Base-by-base conservation (phyloP, 2,888 invertebrate genomes). In the Drosophila trichaetosa region DNA sequence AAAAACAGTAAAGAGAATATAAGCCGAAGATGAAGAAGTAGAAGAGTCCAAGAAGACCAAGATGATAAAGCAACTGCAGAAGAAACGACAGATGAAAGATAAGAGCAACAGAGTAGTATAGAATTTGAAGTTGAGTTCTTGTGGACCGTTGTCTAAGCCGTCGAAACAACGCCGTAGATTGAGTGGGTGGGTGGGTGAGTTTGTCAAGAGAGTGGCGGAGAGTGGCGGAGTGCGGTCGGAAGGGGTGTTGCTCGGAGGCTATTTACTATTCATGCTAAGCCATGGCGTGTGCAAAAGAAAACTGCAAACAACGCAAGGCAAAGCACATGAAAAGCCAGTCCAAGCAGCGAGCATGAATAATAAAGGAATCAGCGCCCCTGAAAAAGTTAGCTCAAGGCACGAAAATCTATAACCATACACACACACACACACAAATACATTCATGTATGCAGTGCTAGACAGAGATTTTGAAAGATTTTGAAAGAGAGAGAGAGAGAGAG, bases 221-320 rank as follows among this genome's bases (percentile, higher is more conserved):
- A n/a, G 6, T 33, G 16, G 46, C 24, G 29, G 42, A 21, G 10
- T 34, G 27, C n/a, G 53, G 54, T 13, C 18, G 8, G 24, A 46
- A 46, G 8, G 24, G 34, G 24, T 38, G 38, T 38, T 42, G 42
- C 42, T n/a, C 42, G 11, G 60, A 51, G 71, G 68, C 74, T 86
- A 89, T 86, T 86, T 82, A 79, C 85, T 87, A 86, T 86, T 86
- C 85, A 86, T 86, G 87, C 82, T 80, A 82, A 86, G 87, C 87
- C 87, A 69, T 76, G 72, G 89, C 75, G 79, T 83, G 79, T 81
- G 82, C 82, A 74, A 88, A 81, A 72, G 76, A 88, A 89, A 83
- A 83, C 76, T 79, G 84, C 89, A 89, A 81, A 89, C 89, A 84
- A 87, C 87, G 72, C 62, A 76, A 80, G 63, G 79, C 73, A 63